Evolutionary conservation across 1,140 invertebrate genomes (phyloP).

Genomic region (Camponotus floridanus): DNA sequence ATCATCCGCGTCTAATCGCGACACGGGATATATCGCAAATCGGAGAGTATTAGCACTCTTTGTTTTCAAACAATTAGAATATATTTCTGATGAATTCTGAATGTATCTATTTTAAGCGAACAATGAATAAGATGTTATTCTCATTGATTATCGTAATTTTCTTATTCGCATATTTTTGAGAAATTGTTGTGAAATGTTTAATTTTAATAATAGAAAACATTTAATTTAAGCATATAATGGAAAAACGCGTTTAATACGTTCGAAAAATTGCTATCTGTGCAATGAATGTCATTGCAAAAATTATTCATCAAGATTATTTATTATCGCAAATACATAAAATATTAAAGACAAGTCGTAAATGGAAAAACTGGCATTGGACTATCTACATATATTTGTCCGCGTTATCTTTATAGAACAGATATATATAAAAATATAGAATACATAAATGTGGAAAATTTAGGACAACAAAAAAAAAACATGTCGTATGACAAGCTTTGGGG

Average conservation of each 20-base stretch:
- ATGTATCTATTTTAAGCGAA: neutral
- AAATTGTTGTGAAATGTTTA: neutral
- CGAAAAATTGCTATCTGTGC: neutral
- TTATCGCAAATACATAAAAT: slow-evolving; percentile 12
- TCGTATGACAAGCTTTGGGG: neutral
- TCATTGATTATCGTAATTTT: neutral
- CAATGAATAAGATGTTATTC: neutral
- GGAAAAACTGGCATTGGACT: neutral
- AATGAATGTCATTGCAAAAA: slow-evolving; percentile 1
- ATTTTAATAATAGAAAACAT: slow-evolving; percentile 9
- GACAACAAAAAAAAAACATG: neutral
- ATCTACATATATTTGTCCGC: neutral
- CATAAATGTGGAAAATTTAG: neutral
- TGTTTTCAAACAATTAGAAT: slow-evolving; percentile 30
- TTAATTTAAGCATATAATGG: neutral
- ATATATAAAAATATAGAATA: neutral
- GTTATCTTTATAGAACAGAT: slow-evolving; percentile 1
- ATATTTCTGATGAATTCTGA: neutral
- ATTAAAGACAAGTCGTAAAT: slow-evolving; percentile 4
- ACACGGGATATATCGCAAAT: slow-evolving; percentile 33
- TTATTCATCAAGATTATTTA: slow-evolving; percentile 29
- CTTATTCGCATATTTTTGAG: neutral
- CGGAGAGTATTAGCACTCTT: neutral
- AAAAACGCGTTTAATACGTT: neutral
- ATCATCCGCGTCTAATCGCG: slow-evolving; percentile 58